A percentile compares a stretch with the other conserved stretches of the same genome.
phyloP scores from a whole-genome alignment of 2,113 vertebrate species.

The Serinus canaria region DNA sequence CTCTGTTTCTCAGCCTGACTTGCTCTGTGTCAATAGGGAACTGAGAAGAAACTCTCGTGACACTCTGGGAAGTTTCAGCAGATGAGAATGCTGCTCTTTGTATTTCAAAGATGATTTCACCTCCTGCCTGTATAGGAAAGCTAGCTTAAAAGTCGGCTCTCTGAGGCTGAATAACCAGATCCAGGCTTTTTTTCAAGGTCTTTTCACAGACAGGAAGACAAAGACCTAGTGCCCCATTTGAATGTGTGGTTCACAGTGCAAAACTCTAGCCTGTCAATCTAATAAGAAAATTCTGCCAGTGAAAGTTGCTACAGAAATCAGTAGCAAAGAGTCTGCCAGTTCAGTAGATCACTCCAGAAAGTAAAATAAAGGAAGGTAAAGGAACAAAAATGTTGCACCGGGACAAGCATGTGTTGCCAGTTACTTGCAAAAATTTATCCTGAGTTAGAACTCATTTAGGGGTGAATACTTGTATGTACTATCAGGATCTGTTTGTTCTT shows the following conservation, averaged over 20 bases:
- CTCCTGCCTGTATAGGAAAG: not conserved
- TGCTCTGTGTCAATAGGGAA: not conserved
- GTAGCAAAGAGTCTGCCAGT: not conserved
- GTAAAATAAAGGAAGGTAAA: not conserved
- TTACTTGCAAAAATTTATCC: not conserved
- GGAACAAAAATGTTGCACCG: not conserved
- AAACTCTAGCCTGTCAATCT: not conserved
- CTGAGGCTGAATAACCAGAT: not conserved
- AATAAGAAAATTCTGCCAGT: not conserved
- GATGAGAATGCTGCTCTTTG: not conserved
- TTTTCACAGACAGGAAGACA: not conserved
- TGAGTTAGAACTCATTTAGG: not conserved
- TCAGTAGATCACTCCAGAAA: not conserved
- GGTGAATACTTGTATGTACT: not conserved
- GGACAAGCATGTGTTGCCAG: not conserved
- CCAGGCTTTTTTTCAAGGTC: not conserved
- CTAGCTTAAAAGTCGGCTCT: not conserved
- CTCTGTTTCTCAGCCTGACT: not conserved
- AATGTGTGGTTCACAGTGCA: conserved; percentile 3
- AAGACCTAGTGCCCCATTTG: not conserved
- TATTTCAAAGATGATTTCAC: conserved; percentile 16
- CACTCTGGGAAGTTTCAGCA: not conserved
- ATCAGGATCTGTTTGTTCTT: not conserved
- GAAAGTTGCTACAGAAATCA: not conserved
- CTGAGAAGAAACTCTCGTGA: not conserved